These are phyloP conservation scores for Pycnomerus fuliginosus DNA, from an alignment of 2,888 invertebrate genomes.

Conservation along the genomic window DNA sequence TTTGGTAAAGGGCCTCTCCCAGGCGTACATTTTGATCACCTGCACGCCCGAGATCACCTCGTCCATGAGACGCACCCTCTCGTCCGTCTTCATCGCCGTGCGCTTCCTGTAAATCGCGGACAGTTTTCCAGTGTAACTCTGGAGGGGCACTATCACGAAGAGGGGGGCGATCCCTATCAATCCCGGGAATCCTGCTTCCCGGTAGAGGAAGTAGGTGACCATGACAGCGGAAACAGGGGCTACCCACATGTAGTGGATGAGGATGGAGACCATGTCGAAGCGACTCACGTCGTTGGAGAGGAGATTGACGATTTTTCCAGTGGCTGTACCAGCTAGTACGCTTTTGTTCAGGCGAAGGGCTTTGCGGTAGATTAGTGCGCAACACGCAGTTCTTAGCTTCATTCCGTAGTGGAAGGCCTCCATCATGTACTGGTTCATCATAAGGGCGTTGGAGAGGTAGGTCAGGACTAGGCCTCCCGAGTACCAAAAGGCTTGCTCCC, in stretches of 20 bases:
- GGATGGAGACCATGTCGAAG: slow-evolving; percentile 82
- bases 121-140: slow-evolving; percentile 70
- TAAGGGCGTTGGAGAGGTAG: slow-evolving; percentile 59
- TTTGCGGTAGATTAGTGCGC: slow-evolving; percentile 84
- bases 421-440: slow-evolving; percentile 68
- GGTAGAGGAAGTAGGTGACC: slow-evolving; percentile 78
- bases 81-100: slow-evolving; percentile 85
- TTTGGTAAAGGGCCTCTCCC: slow-evolving; percentile 71
- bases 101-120: slow-evolving; percentile 68
- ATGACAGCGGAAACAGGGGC: slow-evolving; percentile 68
- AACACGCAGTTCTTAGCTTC: slow-evolving; percentile 77
- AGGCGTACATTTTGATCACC: slow-evolving; percentile 76
- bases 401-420: slow-evolving; percentile 76
- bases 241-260: slow-evolving; percentile 85
- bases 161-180: slow-evolving; percentile 78
- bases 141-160: slow-evolving; percentile 78
- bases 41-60: slow-evolving; percentile 93
- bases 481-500: slow-evolving; percentile 63
- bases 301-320: slow-evolving; percentile 90
- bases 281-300: slow-evolving; percentile 93
- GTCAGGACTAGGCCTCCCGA: slow-evolving; percentile 60
- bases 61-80: slow-evolving; percentile 88
- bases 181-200: slow-evolving; percentile 70
- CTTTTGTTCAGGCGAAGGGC: slow-evolving; percentile 71
- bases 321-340: slow-evolving; percentile 71